Evolutionary conservation across 2,888 invertebrate genomes (phyloP).

Genomic region (Notocelia uddmanniana): DNA sequence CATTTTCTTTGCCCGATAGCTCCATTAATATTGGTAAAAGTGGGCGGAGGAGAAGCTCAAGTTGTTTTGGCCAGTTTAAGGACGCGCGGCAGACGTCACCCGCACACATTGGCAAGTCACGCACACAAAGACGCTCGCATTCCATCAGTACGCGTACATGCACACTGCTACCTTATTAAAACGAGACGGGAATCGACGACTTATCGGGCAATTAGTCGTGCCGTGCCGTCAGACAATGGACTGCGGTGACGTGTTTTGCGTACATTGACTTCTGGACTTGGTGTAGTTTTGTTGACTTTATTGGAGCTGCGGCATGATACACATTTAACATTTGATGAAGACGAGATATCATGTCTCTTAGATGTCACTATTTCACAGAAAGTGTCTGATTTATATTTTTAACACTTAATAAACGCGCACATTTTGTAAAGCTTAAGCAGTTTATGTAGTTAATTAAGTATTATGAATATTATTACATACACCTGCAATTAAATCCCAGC

Average conservation of each 20-base stretch:
- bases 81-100: conserved; percentile 83
- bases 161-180: conserved; percentile 84
- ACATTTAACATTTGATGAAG: not conserved
- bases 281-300: conserved; percentile 39
- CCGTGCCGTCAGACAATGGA: conserved; percentile 74
- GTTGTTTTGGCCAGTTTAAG: conserved; percentile 59
- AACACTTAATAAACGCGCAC: too few relatives aligned
- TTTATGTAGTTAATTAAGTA: not conserved
- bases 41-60: conserved; percentile 65
- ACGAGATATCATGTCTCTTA: not conserved
- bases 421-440: not conserved
- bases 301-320: not conserved
- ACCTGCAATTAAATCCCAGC: not conserved
- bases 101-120: conserved; percentile 68
- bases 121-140: conserved; percentile 72
- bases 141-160: conserved; percentile 81
- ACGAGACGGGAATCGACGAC: conserved; percentile 86
- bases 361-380: not conserved
- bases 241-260: conserved; percentile 64
- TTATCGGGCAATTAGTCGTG: conserved; percentile 86
- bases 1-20: conserved; percentile 64
- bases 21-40: conserved; percentile 50
- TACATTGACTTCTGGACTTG: conserved; percentile 69
- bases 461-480: not conserved
- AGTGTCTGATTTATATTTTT: not conserved